phyloP scores from a whole-genome alignment of 2,888 invertebrate genomes.

The Volucella inanis region DNA sequence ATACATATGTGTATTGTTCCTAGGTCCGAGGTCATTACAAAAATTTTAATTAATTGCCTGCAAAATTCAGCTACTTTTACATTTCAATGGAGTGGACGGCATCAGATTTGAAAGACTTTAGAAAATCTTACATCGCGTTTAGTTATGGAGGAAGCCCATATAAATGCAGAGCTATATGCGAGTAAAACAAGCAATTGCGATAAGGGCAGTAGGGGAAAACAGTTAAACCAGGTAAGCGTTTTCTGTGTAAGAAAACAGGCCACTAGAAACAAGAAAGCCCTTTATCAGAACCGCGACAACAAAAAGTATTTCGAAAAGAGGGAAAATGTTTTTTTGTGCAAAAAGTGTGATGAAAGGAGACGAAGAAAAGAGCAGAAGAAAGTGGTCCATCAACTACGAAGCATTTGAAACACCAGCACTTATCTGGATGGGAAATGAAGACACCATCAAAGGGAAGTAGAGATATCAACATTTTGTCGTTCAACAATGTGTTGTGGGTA shows the following conservation, averaged over 20 bases:
- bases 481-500: too few species aligned
- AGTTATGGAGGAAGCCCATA: slow-evolving; percentile 55
- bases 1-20: too few species aligned
- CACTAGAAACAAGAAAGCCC: slow-evolving; percentile 14
- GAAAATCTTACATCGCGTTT: slow-evolving; percentile 51
- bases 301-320: neutral
- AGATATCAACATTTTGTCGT: too few species aligned
- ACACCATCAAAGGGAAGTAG: too few species aligned
- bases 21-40: slow-evolving; percentile 59
- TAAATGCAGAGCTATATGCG: slow-evolving; percentile 9
- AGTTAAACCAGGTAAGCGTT: slow-evolving; percentile 12
- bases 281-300: slow-evolving; percentile 1
- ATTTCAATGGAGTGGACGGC: slow-evolving; percentile 63
- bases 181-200: neutral
- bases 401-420: neutral
- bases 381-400: neutral
- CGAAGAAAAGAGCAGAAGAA: neutral
- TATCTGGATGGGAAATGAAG: too few species aligned
- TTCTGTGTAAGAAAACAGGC: slow-evolving; percentile 3
- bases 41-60: slow-evolving; percentile 58
- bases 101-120: slow-evolving; percentile 45
- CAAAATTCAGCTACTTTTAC: slow-evolving; percentile 55
- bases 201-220: neutral
- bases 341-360: neutral
- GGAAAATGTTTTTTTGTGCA: neutral